Conservation (phyloP, 2,113 vertebrate species). For the Pongo pygmaeus region DNA sequence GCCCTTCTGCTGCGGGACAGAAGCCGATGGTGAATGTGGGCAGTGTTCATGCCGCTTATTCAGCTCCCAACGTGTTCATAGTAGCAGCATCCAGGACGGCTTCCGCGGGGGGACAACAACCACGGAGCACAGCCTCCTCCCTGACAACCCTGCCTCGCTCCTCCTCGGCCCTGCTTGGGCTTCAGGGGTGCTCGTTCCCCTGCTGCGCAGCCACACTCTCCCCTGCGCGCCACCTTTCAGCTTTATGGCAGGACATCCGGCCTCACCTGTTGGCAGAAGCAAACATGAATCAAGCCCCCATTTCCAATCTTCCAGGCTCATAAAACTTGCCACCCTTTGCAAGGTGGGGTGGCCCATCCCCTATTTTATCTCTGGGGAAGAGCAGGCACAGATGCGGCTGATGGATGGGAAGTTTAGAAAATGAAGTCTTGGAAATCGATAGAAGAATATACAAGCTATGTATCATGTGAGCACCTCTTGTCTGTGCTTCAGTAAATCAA, state of each 20-base stretch:
- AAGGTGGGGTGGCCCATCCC: constrained; percentile 18
- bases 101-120: not conserved
- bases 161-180: not conserved
- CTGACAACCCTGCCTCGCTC: not conserved
- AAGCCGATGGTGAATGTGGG: constrained; percentile 19
- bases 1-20: constrained; percentile 41
- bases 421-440: constrained; percentile 77
- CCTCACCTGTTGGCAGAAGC: not conserved
- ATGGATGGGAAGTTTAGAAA: constrained; percentile 83
- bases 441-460: constrained; percentile 75
- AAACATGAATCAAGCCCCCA: not conserved
- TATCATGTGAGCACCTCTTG: constrained; percentile 76
- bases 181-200: not conserved
- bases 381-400: constrained; percentile 49
- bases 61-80: not conserved
- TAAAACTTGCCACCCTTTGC: not conserved
- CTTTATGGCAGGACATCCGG: accelerated
- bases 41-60: not conserved
- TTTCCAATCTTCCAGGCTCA: not conserved
- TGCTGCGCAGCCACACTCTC: not conserved
- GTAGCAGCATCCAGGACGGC: not conserved
- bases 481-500: constrained; percentile 77
- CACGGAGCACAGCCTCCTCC: not conserved
- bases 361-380: constrained; percentile 16
- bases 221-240: not conserved